These are phyloP conservation scores for Helleia helle DNA, from an alignment of 2,888 invertebrate genomes.

Conservation along the genomic window DNA sequence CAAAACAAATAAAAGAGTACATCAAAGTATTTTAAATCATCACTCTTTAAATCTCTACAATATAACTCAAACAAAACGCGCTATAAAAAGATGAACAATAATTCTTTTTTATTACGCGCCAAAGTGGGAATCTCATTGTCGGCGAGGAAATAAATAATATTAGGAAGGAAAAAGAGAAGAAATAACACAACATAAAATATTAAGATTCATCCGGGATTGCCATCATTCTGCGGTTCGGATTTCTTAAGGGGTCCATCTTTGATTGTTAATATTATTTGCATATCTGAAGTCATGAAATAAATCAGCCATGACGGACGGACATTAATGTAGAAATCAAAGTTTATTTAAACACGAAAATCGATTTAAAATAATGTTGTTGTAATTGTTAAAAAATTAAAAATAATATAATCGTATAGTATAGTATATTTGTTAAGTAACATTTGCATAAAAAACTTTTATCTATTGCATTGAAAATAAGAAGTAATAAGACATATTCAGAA, in stretches of 20 bases:
- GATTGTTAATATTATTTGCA: conserved; percentile 73
- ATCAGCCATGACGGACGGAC: conserved; percentile 70
- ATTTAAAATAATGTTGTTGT: no score
- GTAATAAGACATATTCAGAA: no score
- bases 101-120: conserved; percentile 72
- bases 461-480: background rate
- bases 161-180: conserved; percentile 67
- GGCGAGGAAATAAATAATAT: conserved; percentile 70
- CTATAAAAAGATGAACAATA: conserved; percentile 72
- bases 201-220: conserved; percentile 72
- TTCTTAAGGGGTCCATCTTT: conserved; percentile 66
- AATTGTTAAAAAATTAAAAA: no score
- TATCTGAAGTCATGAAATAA: conserved; percentile 74
- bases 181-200: conserved; percentile 74
- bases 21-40: conserved; percentile 29
- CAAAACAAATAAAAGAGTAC: conserved; percentile 15
- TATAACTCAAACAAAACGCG: conserved; percentile 62
- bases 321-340: no score
- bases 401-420: no score
- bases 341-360: conserved; percentile 2
- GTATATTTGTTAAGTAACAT: no score
- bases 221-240: conserved; percentile 65
- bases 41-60: conserved; percentile 55
- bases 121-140: conserved; percentile 74
- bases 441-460: background rate